Conservation (phyloP, 37 sponge, comb jelly and placozoan species). For the Hexactinellida sp. region DNA sequence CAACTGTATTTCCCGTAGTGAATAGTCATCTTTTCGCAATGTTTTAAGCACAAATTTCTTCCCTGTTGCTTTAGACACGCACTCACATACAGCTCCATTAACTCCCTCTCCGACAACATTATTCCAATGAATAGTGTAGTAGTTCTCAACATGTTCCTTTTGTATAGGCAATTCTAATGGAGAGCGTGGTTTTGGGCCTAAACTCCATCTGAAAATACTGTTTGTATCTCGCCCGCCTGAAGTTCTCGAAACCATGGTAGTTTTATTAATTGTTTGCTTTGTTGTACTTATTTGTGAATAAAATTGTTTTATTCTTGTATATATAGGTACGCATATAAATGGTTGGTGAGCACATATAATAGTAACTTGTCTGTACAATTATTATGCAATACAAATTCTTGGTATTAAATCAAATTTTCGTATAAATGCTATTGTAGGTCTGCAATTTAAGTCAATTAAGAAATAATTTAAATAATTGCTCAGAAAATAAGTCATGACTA, state of each 20-base stretch:
- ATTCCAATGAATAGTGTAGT: not conserved
- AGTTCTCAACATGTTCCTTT: not conserved
- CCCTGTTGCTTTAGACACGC: not conserved
- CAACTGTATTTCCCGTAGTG: not conserved
- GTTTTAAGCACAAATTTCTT: not conserved
- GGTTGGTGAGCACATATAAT: no score
- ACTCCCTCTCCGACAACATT: not conserved
- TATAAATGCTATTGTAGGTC: no score
- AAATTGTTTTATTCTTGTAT: no score
- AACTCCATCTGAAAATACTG: conserved; percentile 2
- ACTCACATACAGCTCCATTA: not conserved
- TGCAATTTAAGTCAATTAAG: no score
- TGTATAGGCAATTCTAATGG: not conserved
- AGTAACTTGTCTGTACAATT: no score
- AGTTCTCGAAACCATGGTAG: not conserved
- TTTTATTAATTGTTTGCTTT: no score
- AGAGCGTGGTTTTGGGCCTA: not conserved
- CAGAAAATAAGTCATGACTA: no score
- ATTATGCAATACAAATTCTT: no score
- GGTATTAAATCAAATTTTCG: no score
- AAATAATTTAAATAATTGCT: no score
- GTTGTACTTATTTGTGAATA: no score
- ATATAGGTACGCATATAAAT: no score
- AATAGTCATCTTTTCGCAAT: not conserved
- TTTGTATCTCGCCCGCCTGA: not conserved